Conservation (phyloP, 35 echinoderm and acorn worm species). For the Amphiura filiformis region DNA sequence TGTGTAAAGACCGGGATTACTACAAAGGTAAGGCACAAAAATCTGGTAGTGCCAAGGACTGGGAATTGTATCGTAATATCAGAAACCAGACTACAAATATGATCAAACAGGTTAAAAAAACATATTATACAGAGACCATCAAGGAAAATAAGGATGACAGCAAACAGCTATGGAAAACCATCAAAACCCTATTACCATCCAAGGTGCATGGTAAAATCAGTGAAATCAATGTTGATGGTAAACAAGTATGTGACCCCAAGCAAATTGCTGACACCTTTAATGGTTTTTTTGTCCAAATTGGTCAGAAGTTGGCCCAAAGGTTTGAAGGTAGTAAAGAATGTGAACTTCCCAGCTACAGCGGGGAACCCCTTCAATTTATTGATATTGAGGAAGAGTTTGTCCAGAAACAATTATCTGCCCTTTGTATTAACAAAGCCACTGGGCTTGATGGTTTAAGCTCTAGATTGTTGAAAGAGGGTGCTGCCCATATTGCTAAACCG, state of each 20-base stretch:
- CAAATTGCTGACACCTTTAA: conserved; percentile 15
- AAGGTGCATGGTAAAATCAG: background rate
- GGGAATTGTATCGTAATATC: background rate
- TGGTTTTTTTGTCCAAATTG: background rate
- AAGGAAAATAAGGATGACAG: background rate
- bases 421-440: background rate
- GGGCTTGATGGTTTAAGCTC: conserved; percentile 1
- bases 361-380: background rate
- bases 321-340: background rate
- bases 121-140: conserved; percentile 9
- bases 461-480: background rate
- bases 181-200: conserved; percentile 6
- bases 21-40: conserved; percentile 22
- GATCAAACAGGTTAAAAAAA: conserved; percentile 29
- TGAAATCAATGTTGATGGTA: conserved; percentile 4
- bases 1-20: conserved; percentile 13
- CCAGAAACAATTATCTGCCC: background rate
- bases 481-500: background rate
- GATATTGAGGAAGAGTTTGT: conserved; percentile 22
- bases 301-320: background rate
- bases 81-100: conserved; percentile 16
- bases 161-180: conserved; percentile 25
- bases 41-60: background rate
- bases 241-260: background rate
- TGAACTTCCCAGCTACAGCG: background rate